Base-by-base conservation (phyloP, 2,888 invertebrate genomes). In the Onchidella celtica region DNA sequence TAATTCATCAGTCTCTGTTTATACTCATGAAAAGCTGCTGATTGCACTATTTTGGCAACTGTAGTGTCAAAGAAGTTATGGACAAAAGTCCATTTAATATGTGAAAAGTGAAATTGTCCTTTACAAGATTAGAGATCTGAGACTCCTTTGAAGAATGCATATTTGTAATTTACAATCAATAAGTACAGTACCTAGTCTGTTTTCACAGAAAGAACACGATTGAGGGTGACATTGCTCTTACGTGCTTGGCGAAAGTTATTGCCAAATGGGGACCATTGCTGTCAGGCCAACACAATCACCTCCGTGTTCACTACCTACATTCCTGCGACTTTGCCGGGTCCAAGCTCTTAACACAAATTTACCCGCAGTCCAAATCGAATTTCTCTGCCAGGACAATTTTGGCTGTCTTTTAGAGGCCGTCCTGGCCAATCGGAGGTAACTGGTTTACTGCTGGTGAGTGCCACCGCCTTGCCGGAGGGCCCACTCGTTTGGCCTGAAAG, bases 271-370 rank as follows among this genome's bases (percentile, higher is more conserved):
- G 47, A 11, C 47, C 17, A 11, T 47, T 47, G 47, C 47, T 17
- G 47, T 17, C 47, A n/a, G n/a, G n/a, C n/a, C n/a, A n/a, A n/a
- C n/a, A n/a, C n/a, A n/a, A n/a, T 17, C 47, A 47, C 17, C 47
- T 11, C 9, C 47, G 47, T 17, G 6, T 47, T 47, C n/a, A 83
- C 81, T 81, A 81, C 81, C 75, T 81, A 79, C 76, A 83, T 72
- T 81, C 69, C 81, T 76, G 80, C 76, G 76, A 69, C 69, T 81
- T 61, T 80, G 55, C 40, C 72, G 34, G 75, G 38, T 73, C 70
- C 59, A 32, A 77, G 75, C 79, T 76, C 81, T 83, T 83, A 83
- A 82, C 80, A 83, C 83, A 80, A 79, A 85, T 85, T 83, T 83
- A 85, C 81, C 76, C 81, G 70, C 55, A 74, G 65, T 61, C 76